Conservation (phyloP, 2,888 invertebrate genomes). For the Agrotis ipsilon region DNA sequence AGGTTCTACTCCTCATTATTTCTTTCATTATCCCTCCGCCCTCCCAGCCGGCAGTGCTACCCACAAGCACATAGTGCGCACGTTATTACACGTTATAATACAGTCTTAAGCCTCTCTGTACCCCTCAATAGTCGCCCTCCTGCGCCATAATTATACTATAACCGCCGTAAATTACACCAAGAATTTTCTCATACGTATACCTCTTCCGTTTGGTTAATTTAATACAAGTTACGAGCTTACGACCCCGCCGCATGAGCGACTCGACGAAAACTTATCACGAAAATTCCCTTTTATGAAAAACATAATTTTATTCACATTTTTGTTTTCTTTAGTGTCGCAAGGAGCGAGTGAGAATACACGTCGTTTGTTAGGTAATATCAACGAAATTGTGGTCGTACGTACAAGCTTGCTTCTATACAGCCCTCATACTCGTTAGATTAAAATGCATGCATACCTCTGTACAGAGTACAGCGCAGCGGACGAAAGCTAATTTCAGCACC, state of each 20-base stretch:
- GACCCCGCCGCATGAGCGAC: slow-evolving; percentile 28
- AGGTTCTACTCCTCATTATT: slow-evolving; percentile 67
- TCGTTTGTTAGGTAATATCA: slow-evolving; percentile 53
- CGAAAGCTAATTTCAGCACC: slow-evolving; percentile 64
- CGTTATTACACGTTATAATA: slow-evolving; percentile 65
- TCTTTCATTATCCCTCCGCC: slow-evolving; percentile 67
- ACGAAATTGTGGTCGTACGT: slow-evolving; percentile 50
- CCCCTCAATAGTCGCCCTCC: slow-evolving; percentile 63
- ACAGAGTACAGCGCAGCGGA: slow-evolving; percentile 45
- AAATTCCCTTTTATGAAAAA: slow-evolving; percentile 57
- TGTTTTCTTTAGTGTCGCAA: slow-evolving; percentile 40
- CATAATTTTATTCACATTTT: slow-evolving; percentile 58
- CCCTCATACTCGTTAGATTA: slow-evolving; percentile 61
- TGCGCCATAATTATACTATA: slow-evolving; percentile 65
- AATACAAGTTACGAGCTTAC: slow-evolving; percentile 55
- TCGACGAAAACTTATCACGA: slow-evolving; percentile 50
- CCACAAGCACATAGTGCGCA: slow-evolving; percentile 56
- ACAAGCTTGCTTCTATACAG: slow-evolving; percentile 33
- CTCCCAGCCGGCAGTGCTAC: slow-evolving; percentile 37
- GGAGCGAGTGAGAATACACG: slow-evolving; percentile 28
- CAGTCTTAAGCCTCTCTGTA: slow-evolving; percentile 60
- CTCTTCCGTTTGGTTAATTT: slow-evolving; percentile 64
- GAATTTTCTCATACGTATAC: slow-evolving; percentile 67
- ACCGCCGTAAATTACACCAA: slow-evolving; percentile 68
- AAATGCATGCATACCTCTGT: slow-evolving; percentile 54